Conservation (phyloP, 1,140 invertebrate genomes). For the Aphaenogaster floridana region DNA sequence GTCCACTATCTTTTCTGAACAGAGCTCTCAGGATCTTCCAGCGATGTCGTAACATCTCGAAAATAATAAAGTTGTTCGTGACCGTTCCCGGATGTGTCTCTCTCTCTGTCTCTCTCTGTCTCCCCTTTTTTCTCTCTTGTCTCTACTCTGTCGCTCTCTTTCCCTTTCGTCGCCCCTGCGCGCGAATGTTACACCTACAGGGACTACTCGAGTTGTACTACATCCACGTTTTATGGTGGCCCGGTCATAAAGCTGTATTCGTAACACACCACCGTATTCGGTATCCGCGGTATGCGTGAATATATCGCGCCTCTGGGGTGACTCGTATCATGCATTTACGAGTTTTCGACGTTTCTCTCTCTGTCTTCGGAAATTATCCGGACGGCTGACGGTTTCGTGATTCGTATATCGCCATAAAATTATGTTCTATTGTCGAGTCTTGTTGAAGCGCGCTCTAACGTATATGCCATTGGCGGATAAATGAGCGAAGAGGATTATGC, state of each 20-base stretch:
- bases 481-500: neutral
- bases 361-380: neutral
- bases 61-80: constrained; percentile 77
- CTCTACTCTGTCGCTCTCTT: neutral
- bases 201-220: constrained; percentile 74
- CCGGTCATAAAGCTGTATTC: constrained; percentile 76
- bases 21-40: neutral
- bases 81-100: constrained; percentile 36
- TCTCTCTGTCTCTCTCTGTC: neutral
- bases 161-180: constrained; percentile 36
- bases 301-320: constrained; percentile 74
- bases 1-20: constrained; percentile 6
- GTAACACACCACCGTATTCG: constrained; percentile 76
- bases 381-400: constrained; percentile 31
- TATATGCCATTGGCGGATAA: neutral
- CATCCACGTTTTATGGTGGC: constrained; percentile 79
- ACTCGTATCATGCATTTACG: constrained; percentile 65
- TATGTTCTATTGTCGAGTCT: neutral
- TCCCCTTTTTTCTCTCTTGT: neutral
- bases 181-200: constrained; percentile 66
- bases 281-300: constrained; percentile 77
- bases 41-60: constrained; percentile 66
- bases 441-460: neutral
- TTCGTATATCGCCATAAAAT: neutral
- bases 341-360: constrained; percentile 54